Percentiles rank a stretch among this genome's conserved stretches.
phyloP scores from a whole-genome alignment of 2,797 vertebrate species.

The Sternotherus odoratus region DNA sequence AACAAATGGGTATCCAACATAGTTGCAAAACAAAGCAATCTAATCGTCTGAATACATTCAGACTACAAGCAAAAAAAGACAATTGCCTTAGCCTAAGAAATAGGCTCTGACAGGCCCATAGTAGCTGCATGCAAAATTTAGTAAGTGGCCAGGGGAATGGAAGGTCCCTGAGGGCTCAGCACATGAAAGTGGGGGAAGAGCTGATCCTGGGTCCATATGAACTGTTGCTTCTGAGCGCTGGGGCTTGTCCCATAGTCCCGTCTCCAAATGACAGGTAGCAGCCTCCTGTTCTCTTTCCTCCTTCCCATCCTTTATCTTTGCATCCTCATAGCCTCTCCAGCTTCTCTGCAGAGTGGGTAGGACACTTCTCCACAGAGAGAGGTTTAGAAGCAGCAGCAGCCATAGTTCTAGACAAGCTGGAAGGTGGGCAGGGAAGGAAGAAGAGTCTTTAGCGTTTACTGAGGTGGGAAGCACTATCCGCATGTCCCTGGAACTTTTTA shows the following conservation, averaged over 20 bases:
- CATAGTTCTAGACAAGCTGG: not conserved
- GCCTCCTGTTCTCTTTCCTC: not conserved
- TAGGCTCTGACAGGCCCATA: fast-evolving
- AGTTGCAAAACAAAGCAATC: not conserved
- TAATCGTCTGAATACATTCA: not conserved
- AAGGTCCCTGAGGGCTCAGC: fast-evolving
- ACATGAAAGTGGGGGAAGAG: fast-evolving
- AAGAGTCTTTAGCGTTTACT: slow-evolving; percentile 3
- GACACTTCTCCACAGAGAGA: not conserved
- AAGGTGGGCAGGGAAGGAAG: slow-evolving; percentile 15
- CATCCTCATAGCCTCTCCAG: not conserved
- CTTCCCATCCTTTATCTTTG: not conserved
- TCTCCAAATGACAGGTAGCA: not conserved
- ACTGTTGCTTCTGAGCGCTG: not conserved
- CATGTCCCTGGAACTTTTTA: not conserved
- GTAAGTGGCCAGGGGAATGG: not conserved
- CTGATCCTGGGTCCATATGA: not conserved
- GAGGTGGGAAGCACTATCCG: not conserved
- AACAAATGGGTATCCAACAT: not conserved
- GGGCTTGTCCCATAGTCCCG: fast-evolving
- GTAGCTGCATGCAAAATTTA: not conserved
- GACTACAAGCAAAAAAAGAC: not conserved
- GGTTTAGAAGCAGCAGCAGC: fast-evolving
- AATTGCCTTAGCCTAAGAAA: not conserved
- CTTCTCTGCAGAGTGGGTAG: not conserved